Evolutionary conservation across 2,888 invertebrate species (phyloP), one percentile per base, ranked within the genome.

Genomic region (Odiellus spinosus): DNA sequence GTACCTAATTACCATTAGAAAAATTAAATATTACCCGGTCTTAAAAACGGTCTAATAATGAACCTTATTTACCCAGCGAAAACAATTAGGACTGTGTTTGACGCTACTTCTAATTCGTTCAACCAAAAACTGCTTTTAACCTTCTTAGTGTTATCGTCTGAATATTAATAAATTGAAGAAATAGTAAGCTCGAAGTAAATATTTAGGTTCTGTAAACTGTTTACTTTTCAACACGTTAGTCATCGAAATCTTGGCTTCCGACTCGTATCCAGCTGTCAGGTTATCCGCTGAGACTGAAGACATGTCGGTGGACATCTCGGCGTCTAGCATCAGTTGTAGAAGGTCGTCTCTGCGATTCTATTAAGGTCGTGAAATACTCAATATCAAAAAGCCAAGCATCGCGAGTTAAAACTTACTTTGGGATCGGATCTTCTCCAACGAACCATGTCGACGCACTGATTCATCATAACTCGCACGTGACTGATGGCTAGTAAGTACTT

Each of bases 1-100:
- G 52, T 70, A 73, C 0, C 72, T 72, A 26, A 6, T 26, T 6
- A 26, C 26, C 26, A 26, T 26, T 26, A 26, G 26, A 8, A 8
- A 26, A 26, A 26, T 8, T 26, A 26, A 26, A 6, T 26, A 26
- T 26, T 26, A 4, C 4, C 26, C 8, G 26, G 4, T 26, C 4
- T 26, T 71, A 43, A 71, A 55, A 35, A 71, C 59, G 26, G 26
- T 26, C 26, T 26, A 26, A n/a, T 40, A 0, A 26, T 12, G 26
- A 26, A 11, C 11, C n/a, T 11, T 2, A 53, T 72, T 71, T 3
- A 71, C 61, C 53, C 68, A 64, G 21, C n/a, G 14, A 44, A 21
- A 44, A 11, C 3, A 19, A 1, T 4, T 38, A 34, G 6, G 17
- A 20, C 26, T 4, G 2, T 17, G 17, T 21, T 21, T 10, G 14